These are phyloP conservation scores for Sarcophaga variegata DNA, from an alignment of 2,888 invertebrate species.

Conservation along the genomic window DNA sequence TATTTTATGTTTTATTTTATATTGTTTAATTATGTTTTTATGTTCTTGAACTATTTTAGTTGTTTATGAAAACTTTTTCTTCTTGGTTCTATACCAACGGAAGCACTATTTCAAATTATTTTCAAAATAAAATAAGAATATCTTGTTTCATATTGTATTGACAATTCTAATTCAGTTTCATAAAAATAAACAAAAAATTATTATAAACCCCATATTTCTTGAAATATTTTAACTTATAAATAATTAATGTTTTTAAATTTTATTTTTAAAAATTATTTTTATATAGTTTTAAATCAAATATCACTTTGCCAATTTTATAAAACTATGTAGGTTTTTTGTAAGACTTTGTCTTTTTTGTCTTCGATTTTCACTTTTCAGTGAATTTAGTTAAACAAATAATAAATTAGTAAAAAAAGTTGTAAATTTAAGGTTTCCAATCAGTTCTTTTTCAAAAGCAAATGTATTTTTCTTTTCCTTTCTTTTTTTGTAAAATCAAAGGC, in stretches of 20 bases:
- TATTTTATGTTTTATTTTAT: constrained; percentile 1
- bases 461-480: too few species aligned
- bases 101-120: constrained; percentile 56
- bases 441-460: too few species aligned
- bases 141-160: neutral
- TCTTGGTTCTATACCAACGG: constrained; percentile 33
- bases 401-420: constrained; percentile 3
- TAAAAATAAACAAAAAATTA: constrained; percentile 1
- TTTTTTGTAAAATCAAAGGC: too few species aligned
- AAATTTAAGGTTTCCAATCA: too few species aligned
- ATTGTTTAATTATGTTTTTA: constrained; percentile 6
- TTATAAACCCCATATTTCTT: neutral
- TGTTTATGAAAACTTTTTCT: constrained; percentile 8
- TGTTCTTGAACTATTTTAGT: constrained; percentile 15
- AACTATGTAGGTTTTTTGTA: constrained; percentile 34
- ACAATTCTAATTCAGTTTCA: constrained; percentile 7
- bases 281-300: constrained; percentile 34
- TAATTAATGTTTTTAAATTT: constrained; percentile 10
- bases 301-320: constrained; percentile 58
- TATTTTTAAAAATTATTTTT: neutral
- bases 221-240: neutral
- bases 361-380: neutral
- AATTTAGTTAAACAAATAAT: neutral
- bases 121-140: constrained; percentile 19
- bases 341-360: constrained; percentile 51